phyloP scores from a whole-genome alignment of 2,113 vertebrate genomes.

The Pseudorhombus dupliciocellatus region DNA sequence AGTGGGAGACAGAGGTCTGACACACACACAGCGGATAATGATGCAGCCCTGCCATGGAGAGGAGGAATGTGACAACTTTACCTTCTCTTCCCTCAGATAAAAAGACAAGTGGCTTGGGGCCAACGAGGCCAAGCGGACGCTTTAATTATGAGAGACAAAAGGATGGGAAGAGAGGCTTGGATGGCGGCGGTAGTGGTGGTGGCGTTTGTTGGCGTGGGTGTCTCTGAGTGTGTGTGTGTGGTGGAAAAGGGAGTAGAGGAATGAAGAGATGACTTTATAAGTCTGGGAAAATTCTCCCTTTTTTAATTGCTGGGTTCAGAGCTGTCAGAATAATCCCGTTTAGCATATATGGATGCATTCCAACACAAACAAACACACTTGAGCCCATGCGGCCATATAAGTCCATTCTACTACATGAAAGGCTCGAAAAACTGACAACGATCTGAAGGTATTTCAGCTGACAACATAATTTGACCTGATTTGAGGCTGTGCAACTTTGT shows the following conservation, averaged over 20 bases:
- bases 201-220: background rate
- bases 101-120: slow-evolving; percentile 55
- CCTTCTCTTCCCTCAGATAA: slow-evolving; percentile 52
- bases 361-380: slow-evolving; percentile 15
- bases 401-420: slow-evolving; percentile 16
- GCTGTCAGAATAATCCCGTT: slow-evolving; percentile 25
- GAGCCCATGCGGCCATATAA: background rate
- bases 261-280: slow-evolving; percentile 13
- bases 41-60: slow-evolving; percentile 46
- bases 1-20: slow-evolving; percentile 31
- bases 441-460: slow-evolving; percentile 38
- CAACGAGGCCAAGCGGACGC: slow-evolving; percentile 55
- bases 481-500: slow-evolving; percentile 22
- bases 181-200: background rate
- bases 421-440: slow-evolving; percentile 22
- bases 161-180: slow-evolving; percentile 20
- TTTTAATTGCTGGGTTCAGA: slow-evolving; percentile 23
- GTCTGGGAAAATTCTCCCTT: slow-evolving; percentile 12
- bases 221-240: slow-evolving; percentile 19
- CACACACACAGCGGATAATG: slow-evolving; percentile 33
- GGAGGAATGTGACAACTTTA: slow-evolving; percentile 72
- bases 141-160: slow-evolving; percentile 72
- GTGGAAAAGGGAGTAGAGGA: slow-evolving; percentile 17
- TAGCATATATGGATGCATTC: slow-evolving; percentile 23
- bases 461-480: slow-evolving; percentile 48